Percentiles rank a stretch among this genome's conserved stretches.
These are phyloP conservation scores for Caenorhabditis wallacei DNA, from an alignment of 2,888 invertebrate species.

Conservation along the genomic window DNA sequence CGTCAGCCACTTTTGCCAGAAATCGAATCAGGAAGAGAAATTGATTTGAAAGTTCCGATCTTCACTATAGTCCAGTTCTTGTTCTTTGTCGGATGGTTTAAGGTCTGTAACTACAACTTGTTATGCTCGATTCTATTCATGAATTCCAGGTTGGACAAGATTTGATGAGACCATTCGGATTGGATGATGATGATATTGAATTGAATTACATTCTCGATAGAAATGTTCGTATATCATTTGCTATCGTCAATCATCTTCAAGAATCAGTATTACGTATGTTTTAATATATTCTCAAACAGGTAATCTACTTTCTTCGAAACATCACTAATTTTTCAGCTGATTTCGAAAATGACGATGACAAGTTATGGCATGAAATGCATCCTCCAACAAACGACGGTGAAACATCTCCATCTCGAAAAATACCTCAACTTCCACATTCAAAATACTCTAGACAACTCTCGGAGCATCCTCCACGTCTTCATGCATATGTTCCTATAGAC, in stretches of 20 bases:
- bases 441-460: constrained; percentile 54
- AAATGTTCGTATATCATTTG: constrained; percentile 72
- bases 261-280: constrained; percentile 63
- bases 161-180: constrained; percentile 76
- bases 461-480: constrained; percentile 72
- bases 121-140: neutral
- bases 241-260: constrained; percentile 72
- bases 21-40: constrained; percentile 59
- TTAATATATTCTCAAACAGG: too few species aligned
- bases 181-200: constrained; percentile 76
- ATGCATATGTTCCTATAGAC: constrained; percentile 72
- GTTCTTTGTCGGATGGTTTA: constrained; percentile 76
- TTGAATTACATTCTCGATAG: constrained; percentile 75
- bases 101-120: constrained; percentile 33
- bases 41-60: constrained; percentile 72
- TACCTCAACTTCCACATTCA: constrained; percentile 65
- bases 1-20: constrained; percentile 80
- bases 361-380: constrained; percentile 66
- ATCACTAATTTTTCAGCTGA: constrained; percentile 35
- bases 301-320: too few species aligned
- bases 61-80: constrained; percentile 76
- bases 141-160: constrained; percentile 71
- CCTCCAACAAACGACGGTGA: constrained; percentile 21
- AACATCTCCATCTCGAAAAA: constrained; percentile 13
- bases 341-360: constrained; percentile 66